Conservation (phyloP, 2,797 vertebrate genomes). For the Enteromius thamalakanensis region DNA sequence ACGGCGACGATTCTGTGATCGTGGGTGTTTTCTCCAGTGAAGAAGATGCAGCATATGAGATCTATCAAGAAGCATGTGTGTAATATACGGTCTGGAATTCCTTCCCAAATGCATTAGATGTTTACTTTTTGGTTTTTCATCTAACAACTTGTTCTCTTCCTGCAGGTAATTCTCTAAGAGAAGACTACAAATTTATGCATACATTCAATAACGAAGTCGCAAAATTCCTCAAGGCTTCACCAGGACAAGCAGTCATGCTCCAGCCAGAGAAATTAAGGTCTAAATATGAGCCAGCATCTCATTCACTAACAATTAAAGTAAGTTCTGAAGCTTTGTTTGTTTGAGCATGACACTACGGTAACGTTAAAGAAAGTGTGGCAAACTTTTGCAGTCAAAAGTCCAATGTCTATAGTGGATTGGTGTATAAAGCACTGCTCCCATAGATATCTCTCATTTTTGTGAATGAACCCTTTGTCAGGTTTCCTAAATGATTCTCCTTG, state of each 20-base stretch:
- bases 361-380: background rate
- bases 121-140: background rate
- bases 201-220: slow-evolving; percentile 86
- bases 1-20: slow-evolving; percentile 90
- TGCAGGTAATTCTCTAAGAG: slow-evolving; percentile 88
- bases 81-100: slow-evolving; percentile 18
- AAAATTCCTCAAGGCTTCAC: slow-evolving; percentile 83
- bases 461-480: too few relatives aligned
- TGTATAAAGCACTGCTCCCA: background rate
- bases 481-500: background rate
- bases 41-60: slow-evolving; percentile 80
- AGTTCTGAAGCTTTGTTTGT: slow-evolving; percentile 19
- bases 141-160: background rate
- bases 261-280: slow-evolving; percentile 95
- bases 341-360: background rate
- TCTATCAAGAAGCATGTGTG: slow-evolving; percentile 92
- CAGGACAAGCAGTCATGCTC: slow-evolving; percentile 83
- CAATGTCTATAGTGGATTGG: background rate
- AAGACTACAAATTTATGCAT: slow-evolving; percentile 94
- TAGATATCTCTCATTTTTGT: background rate
- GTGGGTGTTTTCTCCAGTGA: slow-evolving; percentile 87
- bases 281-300: slow-evolving; percentile 82
- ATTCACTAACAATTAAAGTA: slow-evolving; percentile 83
- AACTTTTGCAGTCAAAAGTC: background rate
- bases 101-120: background rate